Conservation (phyloP, 2,888 invertebrate genomes). For the Ormia ochracea region DNA sequence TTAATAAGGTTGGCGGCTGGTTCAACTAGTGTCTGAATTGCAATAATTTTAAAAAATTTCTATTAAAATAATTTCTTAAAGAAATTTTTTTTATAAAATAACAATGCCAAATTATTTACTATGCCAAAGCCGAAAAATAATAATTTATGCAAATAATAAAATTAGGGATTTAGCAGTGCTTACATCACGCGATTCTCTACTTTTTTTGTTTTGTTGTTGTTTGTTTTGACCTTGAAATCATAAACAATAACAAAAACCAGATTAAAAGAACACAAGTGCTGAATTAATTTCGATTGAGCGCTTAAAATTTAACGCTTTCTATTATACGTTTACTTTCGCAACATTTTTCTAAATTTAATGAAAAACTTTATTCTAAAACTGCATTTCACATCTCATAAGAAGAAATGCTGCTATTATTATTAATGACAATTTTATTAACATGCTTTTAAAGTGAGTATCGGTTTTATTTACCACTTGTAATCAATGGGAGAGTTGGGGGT, state of each 20-base stretch:
- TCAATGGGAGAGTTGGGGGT: not conserved
- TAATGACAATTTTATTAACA: not conserved
- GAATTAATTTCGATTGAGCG: not conserved
- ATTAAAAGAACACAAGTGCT: not conserved
- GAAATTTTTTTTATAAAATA: not conserved
- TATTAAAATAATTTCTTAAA: no score
- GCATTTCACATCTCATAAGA: no score
- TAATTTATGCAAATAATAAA: not conserved
- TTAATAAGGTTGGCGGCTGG: no score
- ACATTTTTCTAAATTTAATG: not conserved
- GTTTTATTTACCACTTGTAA: not conserved
- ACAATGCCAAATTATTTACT: not conserved
- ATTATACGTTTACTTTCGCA: no score
- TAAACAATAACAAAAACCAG: not conserved
- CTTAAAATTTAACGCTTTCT: not conserved
- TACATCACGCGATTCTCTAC: not conserved
- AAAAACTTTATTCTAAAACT: no score
- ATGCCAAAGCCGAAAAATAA: not conserved
- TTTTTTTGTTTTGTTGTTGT: no score
- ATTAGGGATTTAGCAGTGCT: not conserved
- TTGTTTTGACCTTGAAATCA: not conserved
- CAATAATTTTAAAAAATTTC: no score
- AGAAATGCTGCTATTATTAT: no score
- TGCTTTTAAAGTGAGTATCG: not conserved
- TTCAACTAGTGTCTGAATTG: no score